These are phyloP conservation scores for Tachina lurida DNA, from an alignment of 2,888 invertebrate species.

Conservation along the genomic window DNA sequence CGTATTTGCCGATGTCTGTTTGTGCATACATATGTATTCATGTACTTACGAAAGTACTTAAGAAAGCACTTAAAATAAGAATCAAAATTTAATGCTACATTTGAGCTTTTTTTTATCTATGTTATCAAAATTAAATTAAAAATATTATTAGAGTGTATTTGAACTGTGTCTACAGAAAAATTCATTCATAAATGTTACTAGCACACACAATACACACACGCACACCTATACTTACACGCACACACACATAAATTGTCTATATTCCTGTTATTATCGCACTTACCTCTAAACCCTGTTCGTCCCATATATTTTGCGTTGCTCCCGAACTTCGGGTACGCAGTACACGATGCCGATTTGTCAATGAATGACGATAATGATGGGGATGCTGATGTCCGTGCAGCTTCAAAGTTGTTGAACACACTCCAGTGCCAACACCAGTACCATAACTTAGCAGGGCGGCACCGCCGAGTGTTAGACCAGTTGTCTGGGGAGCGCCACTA, in stretches of 20 bases:
- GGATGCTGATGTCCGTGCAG: slow-evolving; percentile 76
- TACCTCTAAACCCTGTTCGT: slow-evolving; percentile 83
- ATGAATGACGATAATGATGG: slow-evolving; percentile 80
- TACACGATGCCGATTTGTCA: slow-evolving; percentile 81
- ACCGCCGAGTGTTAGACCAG: slow-evolving; percentile 76
- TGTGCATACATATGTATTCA: no score
- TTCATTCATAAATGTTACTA: slow-evolving; percentile 53
- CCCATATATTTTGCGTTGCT: slow-evolving; percentile 81
- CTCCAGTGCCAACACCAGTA: slow-evolving; percentile 53
- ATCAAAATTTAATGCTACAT: neutral
- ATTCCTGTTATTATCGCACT: slow-evolving; percentile 58
- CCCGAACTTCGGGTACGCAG: slow-evolving; percentile 82
- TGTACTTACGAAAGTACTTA: neutral
- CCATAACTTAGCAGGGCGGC: slow-evolving; percentile 71
- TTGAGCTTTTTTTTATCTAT: neutral
- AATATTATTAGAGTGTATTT: neutral
- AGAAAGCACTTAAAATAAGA: neutral
- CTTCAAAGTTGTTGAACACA: slow-evolving; percentile 71
- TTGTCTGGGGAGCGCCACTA: slow-evolving; percentile 65
- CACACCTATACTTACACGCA: neutral
- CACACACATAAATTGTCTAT: slow-evolving; percentile 4
- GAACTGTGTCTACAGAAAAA: neutral
- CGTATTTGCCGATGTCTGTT: neutral
- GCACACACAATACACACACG: neutral
- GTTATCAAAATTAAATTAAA: neutral